Evolutionary conservation across 1,140 invertebrate species (phyloP), one percentile per base, ranked within the genome.

Genomic region (Euura lappo): DNA sequence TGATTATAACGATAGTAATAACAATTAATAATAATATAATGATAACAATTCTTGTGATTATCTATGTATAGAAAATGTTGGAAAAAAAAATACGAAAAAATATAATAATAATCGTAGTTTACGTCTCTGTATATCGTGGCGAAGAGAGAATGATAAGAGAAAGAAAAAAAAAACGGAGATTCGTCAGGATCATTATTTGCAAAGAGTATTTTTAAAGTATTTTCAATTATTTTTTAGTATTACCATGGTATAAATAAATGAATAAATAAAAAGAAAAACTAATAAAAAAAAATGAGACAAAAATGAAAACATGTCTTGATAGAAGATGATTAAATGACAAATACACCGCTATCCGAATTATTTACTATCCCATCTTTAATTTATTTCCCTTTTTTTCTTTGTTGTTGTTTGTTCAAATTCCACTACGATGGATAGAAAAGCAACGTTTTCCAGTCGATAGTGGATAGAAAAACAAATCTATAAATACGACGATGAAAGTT

Each of bases 201-300:
- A 85, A 83, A 86, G 84, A 86, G 82, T 86, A 86, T 86, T 86
- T 86, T 85, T 85, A 83, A 87, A 86, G 84, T 86, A 86, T 87
- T 87, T 83, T 76, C 79, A 81, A 84, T 85, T 83, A 84, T 85
- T 85, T 87, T 85, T 84, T 86, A 87, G 85, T 86, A 87, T 86
- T 87, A 85, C 77, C 70, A 77, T 69, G 28, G 28, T 28, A 28
- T 28, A 28, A 78, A 74, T n/a, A 60, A 73, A 4, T 6, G 28
- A 65, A 66, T 45, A 65, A 42, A 79, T 72, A 69, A 80, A 76
- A 78, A 79, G 76, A 77, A 76, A 73, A 79, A 71, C 78, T 76
- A 78, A 80, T 75, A 75, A 74, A 75, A 28, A 28, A 74, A 78
- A 70, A 75, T 84, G 82, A 83, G 78, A 60, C 13, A 60, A 60